Evolutionary conservation across 1,140 invertebrate species (phyloP).

Genomic region (Telenomus remus): DNA sequence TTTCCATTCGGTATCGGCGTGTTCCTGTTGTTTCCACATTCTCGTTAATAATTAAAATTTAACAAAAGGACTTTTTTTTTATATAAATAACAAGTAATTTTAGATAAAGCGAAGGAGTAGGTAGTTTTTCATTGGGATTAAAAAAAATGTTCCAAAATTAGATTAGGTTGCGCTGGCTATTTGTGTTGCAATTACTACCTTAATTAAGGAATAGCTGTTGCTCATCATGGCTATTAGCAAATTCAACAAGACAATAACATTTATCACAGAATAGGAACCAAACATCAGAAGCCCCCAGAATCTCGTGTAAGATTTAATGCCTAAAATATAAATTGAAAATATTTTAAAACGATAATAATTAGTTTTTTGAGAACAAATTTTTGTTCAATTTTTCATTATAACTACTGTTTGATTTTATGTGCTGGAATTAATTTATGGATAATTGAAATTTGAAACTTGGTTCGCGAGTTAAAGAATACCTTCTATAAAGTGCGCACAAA

Average conservation of each 20-base stretch:
- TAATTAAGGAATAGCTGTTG: conserved; percentile 89
- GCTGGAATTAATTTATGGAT: no score
- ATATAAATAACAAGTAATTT: no score
- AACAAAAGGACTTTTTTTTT: background rate
- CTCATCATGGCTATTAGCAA: conserved; percentile 94
- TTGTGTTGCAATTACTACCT: conserved; percentile 71
- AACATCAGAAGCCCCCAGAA: conserved; percentile 90
- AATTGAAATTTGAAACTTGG: no score
- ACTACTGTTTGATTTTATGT: no score
- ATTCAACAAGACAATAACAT: conserved; percentile 89
- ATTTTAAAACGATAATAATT: no score
- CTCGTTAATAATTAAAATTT: no score
- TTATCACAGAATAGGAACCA: conserved; percentile 88
- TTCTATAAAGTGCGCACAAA: background rate
- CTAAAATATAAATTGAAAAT: conserved; percentile 47
- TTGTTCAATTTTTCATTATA: no score
- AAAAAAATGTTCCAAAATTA: no score
- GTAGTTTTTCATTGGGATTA: no score
- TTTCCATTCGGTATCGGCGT: conserved; percentile 93
- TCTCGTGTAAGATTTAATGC: conserved; percentile 86
- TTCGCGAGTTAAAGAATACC: no score
- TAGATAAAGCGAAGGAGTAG: no score
- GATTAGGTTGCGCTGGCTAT: background rate
- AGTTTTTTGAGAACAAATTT: no score
- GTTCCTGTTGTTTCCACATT: conserved; percentile 80